Evolutionary conservation across 1,140 invertebrate genomes (phyloP), one percentile per base, ranked within the genome.

Genomic region (Sweltsa coloradensis): DNA sequence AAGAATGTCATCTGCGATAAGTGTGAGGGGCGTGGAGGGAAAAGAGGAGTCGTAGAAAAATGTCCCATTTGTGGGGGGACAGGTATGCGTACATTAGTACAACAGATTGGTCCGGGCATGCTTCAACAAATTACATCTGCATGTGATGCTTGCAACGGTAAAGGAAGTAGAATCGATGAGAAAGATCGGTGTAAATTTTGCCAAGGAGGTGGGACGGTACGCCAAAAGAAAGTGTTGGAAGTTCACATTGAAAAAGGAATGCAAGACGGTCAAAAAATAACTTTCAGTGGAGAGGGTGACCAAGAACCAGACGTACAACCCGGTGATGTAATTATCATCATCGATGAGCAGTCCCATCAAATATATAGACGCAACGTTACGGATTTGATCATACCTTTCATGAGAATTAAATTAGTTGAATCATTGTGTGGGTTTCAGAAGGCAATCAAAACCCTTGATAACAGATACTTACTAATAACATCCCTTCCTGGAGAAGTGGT

Each of bases 231-330:
- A 59, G 69, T 79, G 9, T 58, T 83, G 4, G 79, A 83, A 60
- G 78, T 83, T 37, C 74, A 80, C 56, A 74, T 83, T 45, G 77
- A 83, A 50, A 78, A 78, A 64, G 77, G 76, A 56, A 82, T 80
- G 78, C 63, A 67, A 46, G 80, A 83, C 60, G 79, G 74, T 3
- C 75, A 83, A 52, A 79, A 77, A 55, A 75, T 83, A 34, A 64
- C 71, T 3, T 80, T 84, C 54, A 58, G 60, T 18, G 77, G 76
- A 4, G 79, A 81, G 57, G 80, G 81, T 5, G 80, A 83, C 60
- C 77, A 82, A 55, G 76, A 79, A 50, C 77, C 79, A 7, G 77
- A 74, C 5, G 52, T 80, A n/a, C 62, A 75, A 9, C 69, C 77
- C 19, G 75, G 74, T 23, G 79, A 84, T 57, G 74, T 84, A 41